Conservation (phyloP, 2,888 invertebrate species). For the Drymonia ruficornis region DNA sequence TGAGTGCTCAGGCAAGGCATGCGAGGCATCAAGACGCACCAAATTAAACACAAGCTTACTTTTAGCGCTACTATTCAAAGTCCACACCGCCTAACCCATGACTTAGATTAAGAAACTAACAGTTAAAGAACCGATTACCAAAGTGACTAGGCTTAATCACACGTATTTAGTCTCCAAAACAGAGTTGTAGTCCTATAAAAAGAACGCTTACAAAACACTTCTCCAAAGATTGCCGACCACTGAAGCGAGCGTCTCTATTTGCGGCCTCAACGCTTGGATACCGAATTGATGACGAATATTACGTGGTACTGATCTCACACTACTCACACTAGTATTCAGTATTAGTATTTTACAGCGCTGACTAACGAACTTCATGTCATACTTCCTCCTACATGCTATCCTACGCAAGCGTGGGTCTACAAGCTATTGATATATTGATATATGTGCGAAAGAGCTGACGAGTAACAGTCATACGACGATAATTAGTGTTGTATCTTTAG, state of each 20-base stretch:
- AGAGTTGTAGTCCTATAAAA: too few relatives aligned
- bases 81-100: too few relatives aligned
- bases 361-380: constrained; percentile 13
- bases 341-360: constrained; percentile 9
- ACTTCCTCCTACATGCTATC: constrained; percentile 4
- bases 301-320: background rate
- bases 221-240: constrained; percentile 1
- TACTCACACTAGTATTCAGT: constrained; percentile 4
- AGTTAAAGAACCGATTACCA: too few relatives aligned
- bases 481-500: background rate
- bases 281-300: constrained; percentile 5
- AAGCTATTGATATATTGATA: background rate
- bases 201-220: background rate
- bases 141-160: too few relatives aligned
- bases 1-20: too few relatives aligned
- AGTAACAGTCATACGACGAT: background rate
- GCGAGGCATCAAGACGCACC: too few relatives aligned
- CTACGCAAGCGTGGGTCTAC: constrained; percentile 1
- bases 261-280: background rate
- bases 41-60: too few relatives aligned
- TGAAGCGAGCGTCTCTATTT: constrained; percentile 3
- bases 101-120: too few relatives aligned
- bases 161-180: background rate
- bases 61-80: too few relatives aligned
- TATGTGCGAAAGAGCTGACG: background rate